These are phyloP conservation scores for Halcyon smyrnensis DNA, from an alignment of 2,797 vertebrate genomes.

Conservation along the genomic window DNA sequence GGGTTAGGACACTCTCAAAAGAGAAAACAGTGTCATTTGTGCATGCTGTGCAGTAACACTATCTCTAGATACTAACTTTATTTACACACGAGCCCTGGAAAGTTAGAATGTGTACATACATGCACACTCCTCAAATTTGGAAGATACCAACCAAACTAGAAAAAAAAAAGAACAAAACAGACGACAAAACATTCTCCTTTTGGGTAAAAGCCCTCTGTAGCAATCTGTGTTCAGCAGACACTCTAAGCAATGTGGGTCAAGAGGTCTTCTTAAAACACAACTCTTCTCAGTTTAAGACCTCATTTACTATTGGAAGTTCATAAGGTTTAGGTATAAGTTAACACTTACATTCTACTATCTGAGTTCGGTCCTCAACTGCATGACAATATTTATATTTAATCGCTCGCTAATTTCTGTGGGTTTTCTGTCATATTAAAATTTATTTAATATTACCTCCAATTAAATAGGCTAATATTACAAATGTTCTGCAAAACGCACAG, in stretches of 20 bases:
- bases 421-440: too few relatives aligned
- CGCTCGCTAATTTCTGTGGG: neutral
- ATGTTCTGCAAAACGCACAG: neutral
- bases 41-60: neutral
- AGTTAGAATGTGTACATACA: neutral
- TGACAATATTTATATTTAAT: neutral
- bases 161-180: too few relatives aligned
- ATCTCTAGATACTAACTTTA: neutral
- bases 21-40: neutral
- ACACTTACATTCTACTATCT: neutral
- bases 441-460: neutral
- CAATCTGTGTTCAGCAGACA: neutral
- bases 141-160: neutral
- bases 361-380: neutral
- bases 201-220: neutral
- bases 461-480: neutral
- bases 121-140: neutral
- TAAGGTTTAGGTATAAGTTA: neutral
- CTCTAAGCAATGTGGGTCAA: neutral
- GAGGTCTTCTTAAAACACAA: neutral
- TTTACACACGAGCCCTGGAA: neutral
- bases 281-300: neutral
- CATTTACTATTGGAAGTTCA: neutral
- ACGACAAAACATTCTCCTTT: neutral
- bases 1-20: neutral